Conservation (phyloP, 2,797 vertebrate genomes). For the Discoglossus pictus region DNA sequence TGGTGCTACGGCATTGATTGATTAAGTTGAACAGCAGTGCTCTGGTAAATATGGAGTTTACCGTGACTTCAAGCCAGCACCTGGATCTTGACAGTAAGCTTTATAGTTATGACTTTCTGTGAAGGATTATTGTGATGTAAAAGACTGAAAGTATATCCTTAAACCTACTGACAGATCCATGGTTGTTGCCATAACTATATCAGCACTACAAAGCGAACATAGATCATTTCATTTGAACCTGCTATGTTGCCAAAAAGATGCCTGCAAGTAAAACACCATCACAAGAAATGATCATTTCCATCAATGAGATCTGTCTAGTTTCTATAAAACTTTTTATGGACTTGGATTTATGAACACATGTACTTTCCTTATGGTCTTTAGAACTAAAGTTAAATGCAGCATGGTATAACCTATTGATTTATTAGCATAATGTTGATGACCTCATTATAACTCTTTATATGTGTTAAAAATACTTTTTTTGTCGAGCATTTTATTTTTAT, state of each 20-base stretch:
- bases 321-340: slow-evolving; percentile 1
- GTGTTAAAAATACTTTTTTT: slow-evolving; percentile 19
- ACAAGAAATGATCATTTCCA: background rate
- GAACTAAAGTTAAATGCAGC: slow-evolving; percentile 10
- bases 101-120: slow-evolving; percentile 10
- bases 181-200: slow-evolving; percentile 8
- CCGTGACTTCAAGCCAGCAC: background rate
- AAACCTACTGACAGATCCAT: slow-evolving; percentile 20
- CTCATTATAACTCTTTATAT: slow-evolving; percentile 17
- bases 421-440: slow-evolving; percentile 7
- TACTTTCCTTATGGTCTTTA: slow-evolving; percentile 9
- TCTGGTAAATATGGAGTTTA: too few species aligned
- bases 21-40: too few species aligned
- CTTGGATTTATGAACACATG: slow-evolving; percentile 9
- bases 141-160: background rate
- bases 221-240: background rate
- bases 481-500: slow-evolving; percentile 61
- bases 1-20: too few species aligned
- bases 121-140: slow-evolving; percentile 13
- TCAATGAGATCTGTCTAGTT: background rate
- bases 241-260: slow-evolving; percentile 1
- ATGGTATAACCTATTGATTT: slow-evolving; percentile 8
- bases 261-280: background rate
- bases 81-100: slow-evolving; percentile 10
- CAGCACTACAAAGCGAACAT: slow-evolving; percentile 4